Evolutionary conservation across 2,888 invertebrate genomes (phyloP).

Genomic region (Microplitis manilae): DNA sequence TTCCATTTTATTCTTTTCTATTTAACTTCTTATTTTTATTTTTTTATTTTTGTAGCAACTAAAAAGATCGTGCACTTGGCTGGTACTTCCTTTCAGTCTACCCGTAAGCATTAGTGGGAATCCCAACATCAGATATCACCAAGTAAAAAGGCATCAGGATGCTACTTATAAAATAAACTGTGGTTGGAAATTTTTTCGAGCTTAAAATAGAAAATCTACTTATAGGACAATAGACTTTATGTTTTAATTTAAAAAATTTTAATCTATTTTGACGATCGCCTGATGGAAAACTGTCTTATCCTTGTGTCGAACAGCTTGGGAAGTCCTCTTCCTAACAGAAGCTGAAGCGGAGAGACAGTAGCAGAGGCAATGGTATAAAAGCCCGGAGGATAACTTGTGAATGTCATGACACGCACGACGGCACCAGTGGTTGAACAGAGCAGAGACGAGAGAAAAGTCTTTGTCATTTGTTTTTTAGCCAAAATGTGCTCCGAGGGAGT

Average conservation of each 20-base stretch:
- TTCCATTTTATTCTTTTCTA: not conserved
- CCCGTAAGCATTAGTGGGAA: conserved; percentile 28
- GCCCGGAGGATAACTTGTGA: conserved; percentile 7
- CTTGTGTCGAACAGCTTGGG: not conserved
- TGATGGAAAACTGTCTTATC: conserved; percentile 1
- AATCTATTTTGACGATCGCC: not conserved
- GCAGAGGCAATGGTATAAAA: not conserved
- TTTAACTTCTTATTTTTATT: not conserved
- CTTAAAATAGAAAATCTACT: not conserved
- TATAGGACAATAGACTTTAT: not conserved
- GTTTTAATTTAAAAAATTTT: not conserved
- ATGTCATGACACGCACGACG: conserved; percentile 7
- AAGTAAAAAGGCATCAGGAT: conserved; percentile 14
- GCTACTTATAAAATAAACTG: conserved; percentile 31
- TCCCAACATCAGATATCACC: conserved; percentile 12
- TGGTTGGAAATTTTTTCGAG: conserved; percentile 18
- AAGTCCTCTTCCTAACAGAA: not conserved
- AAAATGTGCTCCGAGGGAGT: not conserved
- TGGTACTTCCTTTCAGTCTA: conserved; percentile 23
- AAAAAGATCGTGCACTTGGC: not conserved
- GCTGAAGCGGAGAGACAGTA: not conserved
- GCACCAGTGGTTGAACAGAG: not conserved
- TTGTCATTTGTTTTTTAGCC: conserved; percentile 11
- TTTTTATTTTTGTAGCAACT: conserved; percentile 13
- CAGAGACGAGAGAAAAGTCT: conserved; percentile 2